phyloP scores from a whole-genome alignment of 2,888 invertebrate genomes.

The Diogma glabrata region DNA sequence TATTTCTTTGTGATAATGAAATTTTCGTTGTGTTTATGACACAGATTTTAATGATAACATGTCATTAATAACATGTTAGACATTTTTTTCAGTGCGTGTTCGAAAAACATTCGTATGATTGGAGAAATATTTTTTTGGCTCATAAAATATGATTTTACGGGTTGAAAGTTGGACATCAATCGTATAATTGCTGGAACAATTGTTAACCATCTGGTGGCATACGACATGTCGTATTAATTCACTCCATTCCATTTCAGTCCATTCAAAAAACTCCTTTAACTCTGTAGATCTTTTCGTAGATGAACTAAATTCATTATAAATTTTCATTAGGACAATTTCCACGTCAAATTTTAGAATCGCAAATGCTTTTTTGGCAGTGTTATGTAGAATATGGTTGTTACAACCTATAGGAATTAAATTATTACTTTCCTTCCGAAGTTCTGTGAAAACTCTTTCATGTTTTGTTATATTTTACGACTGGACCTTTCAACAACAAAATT shows the following conservation, averaged over 20 bases:
- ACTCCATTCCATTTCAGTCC: slow-evolving; percentile 7
- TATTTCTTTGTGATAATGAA: no score
- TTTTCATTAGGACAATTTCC: slow-evolving; percentile 11
- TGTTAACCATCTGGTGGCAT: slow-evolving; percentile 12
- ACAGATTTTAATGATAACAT: no score
- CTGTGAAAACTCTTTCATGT: slow-evolving; percentile 12
- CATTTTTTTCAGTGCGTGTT: no score
- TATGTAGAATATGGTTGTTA: slow-evolving; percentile 7
- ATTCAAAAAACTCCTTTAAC: slow-evolving; percentile 12
- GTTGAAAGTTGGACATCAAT: slow-evolving; percentile 11
- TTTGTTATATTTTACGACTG: neutral
- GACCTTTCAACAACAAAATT: no score
- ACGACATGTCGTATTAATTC: slow-evolving; percentile 11
- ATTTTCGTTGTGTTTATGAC: no score
- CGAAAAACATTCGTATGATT: slow-evolving; percentile 6
- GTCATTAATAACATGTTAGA: no score
- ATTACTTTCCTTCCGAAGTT: slow-evolving; percentile 6
- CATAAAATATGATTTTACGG: slow-evolving; percentile 13
- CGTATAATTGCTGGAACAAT: slow-evolving; percentile 11
- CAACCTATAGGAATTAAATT: slow-evolving; percentile 9
- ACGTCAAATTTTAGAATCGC: neutral
- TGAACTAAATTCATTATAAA: slow-evolving; percentile 13
- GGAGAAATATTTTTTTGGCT: slow-evolving; percentile 6
- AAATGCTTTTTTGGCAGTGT: neutral
- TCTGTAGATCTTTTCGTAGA: slow-evolving; percentile 10